Base-by-base conservation (phyloP, 2,797 vertebrate species). In the Lepus townsendii region DNA sequence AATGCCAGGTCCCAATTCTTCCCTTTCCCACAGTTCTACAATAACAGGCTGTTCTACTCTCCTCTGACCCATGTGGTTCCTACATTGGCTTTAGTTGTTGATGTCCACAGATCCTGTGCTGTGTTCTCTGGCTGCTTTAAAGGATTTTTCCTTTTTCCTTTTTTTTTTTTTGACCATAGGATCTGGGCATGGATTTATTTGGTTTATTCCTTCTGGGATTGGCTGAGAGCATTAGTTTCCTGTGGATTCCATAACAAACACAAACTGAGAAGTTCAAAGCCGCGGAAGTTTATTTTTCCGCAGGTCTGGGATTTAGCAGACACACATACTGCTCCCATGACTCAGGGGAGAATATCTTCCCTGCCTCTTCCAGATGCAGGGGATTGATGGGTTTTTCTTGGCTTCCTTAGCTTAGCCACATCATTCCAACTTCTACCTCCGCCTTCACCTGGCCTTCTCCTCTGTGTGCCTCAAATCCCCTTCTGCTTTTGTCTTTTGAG, bases 221-320 rank as follows among this genome's bases (percentile, higher is more conserved):
- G 86, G 50, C 86, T 86, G 62, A 91, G 12, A n/a, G 0, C 83
- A 57, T 93, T 94, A 62, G 65, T 88, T 94, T 88, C 75, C 60
- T 88, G 50, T 88, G 73, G 60, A 32, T 85, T 5, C 47, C 54
- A 85, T 87, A 32, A 95, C 62, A 86, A 79, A 20, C 65, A 57
- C 60, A 92, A 57, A 83, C 20, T 73, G 24, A 22, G 32, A 82
- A 2, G 78, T 91, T 95, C 65, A 83, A 93, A 77, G 85, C 77
- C 96, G 96, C 75, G 65, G 78, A 60, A 85, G 90, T 54, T 83
- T 35, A 63, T 52, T 93, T 63, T 87, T 13, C 73, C 24, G 65
- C 35, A 52, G 65, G 76, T 78, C 83, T 60, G 71, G 26, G 90
- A 47, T 19, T 75, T 76, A 26, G 19, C 69, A 57, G 47, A 82